Evolutionary conservation across 2,888 invertebrate genomes (phyloP), one percentile per base, ranked within the genome.

Genomic region (Scelioninae gen. 2): DNA sequence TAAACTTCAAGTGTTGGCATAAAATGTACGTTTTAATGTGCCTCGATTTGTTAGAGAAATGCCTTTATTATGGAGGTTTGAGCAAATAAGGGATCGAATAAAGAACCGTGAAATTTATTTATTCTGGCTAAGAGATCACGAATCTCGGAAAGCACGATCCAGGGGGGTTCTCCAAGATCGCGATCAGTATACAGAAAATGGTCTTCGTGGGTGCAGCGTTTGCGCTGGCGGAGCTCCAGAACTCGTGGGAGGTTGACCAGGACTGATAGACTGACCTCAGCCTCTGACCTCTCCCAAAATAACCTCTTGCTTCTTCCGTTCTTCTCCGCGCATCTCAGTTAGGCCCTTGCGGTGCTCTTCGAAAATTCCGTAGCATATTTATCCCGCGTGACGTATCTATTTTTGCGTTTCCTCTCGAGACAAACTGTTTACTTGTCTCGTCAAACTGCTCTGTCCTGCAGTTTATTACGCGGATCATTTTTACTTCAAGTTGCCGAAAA

Each of bases 231-330:
- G 70, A 78, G 78, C 78, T 84, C 84, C 85, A 84, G 81, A 79
- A 81, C 82, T 83, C 82, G 85, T 85, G 82, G 85, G 85, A 84
- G 84, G 83, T 83, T 85, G 84, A 85, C 85, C 85, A 84, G 84
- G 83, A 81, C 81, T 79, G 82, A 83, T 82, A 83, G 83, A 81
- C 81, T 83, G 83, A 84, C 84, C 84, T 83, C 85, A 85, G 86
- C 86, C 85, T 86, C 85, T 86, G 85, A 86, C 86, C 86, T 85
- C 85, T 85, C 86, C 83, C 82, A 80, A 86, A 86, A 86, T 86
- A 86, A 82, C 80, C 79, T 78, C 77, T 61, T 53, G 64, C 69
- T 73, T 74, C 57, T 46, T 68, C 61, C 61, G 39, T 31, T 68
- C 41, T 15, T 67, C 37, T 50, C 46, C 58, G 61, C 58, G 50